Percentiles rank a stretch among this genome's conserved stretches.
Conservation (phyloP, 2,113 vertebrate species). For the Tapirus terrestris region DNA sequence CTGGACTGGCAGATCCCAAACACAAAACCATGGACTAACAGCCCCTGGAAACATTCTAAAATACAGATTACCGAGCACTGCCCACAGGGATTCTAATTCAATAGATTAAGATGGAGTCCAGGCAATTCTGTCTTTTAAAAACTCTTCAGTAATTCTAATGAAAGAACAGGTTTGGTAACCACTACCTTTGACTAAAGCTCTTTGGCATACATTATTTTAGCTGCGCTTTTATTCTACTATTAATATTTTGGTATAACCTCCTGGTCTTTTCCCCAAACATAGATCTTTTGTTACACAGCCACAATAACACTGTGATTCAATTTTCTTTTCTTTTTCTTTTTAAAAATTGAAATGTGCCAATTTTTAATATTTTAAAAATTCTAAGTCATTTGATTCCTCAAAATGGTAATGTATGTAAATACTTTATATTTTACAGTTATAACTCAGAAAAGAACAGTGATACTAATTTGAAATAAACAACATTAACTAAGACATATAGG, state of each 20-base stretch:
- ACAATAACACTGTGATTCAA: neutral
- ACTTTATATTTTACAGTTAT: neutral
- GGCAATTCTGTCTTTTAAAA: neutral
- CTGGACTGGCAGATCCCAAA: neutral
- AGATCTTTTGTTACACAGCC: neutral
- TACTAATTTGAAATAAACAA: neutral
- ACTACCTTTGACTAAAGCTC: neutral
- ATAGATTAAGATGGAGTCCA: neutral
- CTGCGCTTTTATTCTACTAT: neutral
- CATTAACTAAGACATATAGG: neutral
- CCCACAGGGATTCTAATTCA: neutral
- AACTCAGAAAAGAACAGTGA: neutral
- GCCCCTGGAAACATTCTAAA: neutral
- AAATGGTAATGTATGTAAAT: neutral
- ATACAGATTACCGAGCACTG: neutral
- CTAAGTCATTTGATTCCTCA: neutral
- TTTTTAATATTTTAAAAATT: slow-evolving; percentile 11
- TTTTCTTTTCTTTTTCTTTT: neutral
- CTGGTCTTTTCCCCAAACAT: neutral
- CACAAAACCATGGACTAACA: neutral
- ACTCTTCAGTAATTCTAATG: neutral
- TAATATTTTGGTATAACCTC: neutral
- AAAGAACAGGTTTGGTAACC: neutral
- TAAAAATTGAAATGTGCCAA: neutral
- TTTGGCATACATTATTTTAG: neutral